Base-by-base conservation (phyloP, 1,140 invertebrate species). In the Papilio polyxenes region DNA sequence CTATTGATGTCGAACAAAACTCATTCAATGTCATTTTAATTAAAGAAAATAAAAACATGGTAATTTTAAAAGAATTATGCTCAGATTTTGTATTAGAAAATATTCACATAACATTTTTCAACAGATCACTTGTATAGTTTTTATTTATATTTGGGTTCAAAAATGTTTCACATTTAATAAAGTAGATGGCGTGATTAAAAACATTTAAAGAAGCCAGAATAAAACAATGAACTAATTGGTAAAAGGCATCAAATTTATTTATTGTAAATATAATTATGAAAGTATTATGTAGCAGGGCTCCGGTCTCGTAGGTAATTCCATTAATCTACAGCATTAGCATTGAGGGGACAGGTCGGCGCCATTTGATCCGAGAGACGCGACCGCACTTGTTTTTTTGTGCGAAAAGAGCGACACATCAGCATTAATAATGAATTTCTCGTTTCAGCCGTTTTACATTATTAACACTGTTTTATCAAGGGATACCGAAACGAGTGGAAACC, bases 271-370 rank as follows among this genome's bases (percentile, higher is more conserved):
- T n/a, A 84, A 83, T 86, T 85, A 86, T 84, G 82, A 76, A 83
- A 85, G 83, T 82, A 82, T 81, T 65, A 75, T 80, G 72, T 81
- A 72, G 82, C 72, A 77, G 59, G 83, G 59, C 78, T 48, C 78
- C 78, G 76, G 81, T 84, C 80, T 76, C 84, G 83, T 85, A 85
- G 82, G 85, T 89, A 89, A 89, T 92, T 90, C 87, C 86, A 92
- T 90, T 90, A 90, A 89, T 89, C 87, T 87, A 75, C 75, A 81
- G 87, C 90, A 91, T 90, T 89, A 91, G 85, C 89, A 89, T 90
- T 65, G 82, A 83, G 87, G 83, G 88, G 89, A 86, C 88, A 85
- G 85, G 86, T 85, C 85, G 86, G 82, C 85, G 85, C 84, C 88
- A 85, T 89, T 90, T 90, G 87, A 89, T 90, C 84, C 87, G 82